A percentile compares a stretch with the other conserved stretches of the same genome.
Conservation (phyloP, 1,140 invertebrate genomes). For the Danaus melanippus region DNA sequence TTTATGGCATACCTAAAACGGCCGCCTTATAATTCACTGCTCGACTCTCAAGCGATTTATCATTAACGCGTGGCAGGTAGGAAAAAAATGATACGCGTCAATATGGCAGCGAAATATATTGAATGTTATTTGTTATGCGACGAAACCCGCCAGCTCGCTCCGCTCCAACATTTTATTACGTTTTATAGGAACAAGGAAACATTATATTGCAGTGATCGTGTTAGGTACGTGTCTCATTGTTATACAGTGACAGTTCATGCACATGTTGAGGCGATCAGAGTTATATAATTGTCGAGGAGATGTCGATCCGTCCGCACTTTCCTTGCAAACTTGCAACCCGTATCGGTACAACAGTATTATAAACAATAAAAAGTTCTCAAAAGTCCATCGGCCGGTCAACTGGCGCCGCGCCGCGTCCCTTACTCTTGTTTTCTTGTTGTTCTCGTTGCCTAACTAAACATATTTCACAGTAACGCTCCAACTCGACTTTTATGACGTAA, state of each 20-base stretch:
- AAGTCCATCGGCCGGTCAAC: slow-evolving; percentile 30
- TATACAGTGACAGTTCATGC: too few relatives aligned
- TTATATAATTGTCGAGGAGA: too few relatives aligned
- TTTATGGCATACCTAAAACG: slow-evolving; percentile 36
- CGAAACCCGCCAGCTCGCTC: too few relatives aligned
- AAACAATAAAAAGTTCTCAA: slow-evolving; percentile 11
- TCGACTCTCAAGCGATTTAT: slow-evolving; percentile 25
- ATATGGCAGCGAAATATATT: not conserved
- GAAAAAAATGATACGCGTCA: slow-evolving; percentile 15
- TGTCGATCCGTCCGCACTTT: too few relatives aligned
- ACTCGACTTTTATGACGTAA: slow-evolving; percentile 26
- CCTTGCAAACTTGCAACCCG: too few relatives aligned
- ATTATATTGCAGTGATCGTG: too few relatives aligned
- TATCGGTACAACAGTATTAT: too few relatives aligned
- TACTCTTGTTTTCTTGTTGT: slow-evolving; percentile 24
- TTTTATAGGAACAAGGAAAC: too few relatives aligned
- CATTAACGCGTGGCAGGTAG: slow-evolving; percentile 18
- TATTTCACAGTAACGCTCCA: slow-evolving; percentile 35
- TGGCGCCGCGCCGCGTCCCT: slow-evolving; percentile 37
- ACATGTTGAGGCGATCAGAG: too few relatives aligned
- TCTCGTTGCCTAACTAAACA: slow-evolving; percentile 24
- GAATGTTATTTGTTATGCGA: too few relatives aligned
- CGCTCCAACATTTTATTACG: too few relatives aligned
- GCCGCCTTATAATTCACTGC: slow-evolving; percentile 27
- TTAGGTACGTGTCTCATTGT: too few relatives aligned